These are phyloP conservation scores for Motacilla tschutschensis DNA, from an alignment of 2,113 vertebrate species.

Conservation along the genomic window DNA sequence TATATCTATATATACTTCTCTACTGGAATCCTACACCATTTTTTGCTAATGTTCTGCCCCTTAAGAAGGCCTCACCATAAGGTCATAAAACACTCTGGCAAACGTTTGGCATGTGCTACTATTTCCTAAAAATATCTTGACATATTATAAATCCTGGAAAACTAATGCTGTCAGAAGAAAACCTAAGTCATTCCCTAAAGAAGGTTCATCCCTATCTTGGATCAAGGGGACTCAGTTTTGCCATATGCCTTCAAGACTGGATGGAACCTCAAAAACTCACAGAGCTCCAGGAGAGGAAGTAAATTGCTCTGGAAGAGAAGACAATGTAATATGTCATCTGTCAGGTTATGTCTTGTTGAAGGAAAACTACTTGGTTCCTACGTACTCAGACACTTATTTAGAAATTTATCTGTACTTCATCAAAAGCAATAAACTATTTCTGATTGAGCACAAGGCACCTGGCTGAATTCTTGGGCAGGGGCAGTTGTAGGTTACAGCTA, in stretches of 20 bases:
- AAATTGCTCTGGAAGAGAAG: background rate
- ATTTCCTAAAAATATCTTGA: conserved; percentile 5
- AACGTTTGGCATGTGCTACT: background rate
- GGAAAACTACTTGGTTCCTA: background rate
- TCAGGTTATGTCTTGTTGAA: background rate
- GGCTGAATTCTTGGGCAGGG: background rate
- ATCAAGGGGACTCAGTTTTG: background rate
- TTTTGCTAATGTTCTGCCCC: background rate
- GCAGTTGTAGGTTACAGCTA: background rate
- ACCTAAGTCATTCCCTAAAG: conserved; percentile 5
- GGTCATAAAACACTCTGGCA: background rate
- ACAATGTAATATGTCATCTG: background rate
- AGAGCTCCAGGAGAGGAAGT: background rate
- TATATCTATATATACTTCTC: background rate
- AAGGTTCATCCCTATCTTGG: conserved; percentile 33
- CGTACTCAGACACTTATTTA: background rate
- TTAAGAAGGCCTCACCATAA: background rate
- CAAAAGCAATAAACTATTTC: background rate
- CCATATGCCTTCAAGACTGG: background rate
- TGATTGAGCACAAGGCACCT: accelerated
- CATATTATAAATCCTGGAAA: background rate
- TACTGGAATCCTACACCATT: background rate
- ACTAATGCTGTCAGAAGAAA: conserved; percentile 3
- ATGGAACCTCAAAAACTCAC: conserved; percentile 41
- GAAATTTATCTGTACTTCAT: background rate